Percentiles rank a stretch among this genome's conserved stretches.
Evolutionary conservation across 2,113 vertebrate genomes (phyloP).

Genomic region (Pterocles burchelli): DNA sequence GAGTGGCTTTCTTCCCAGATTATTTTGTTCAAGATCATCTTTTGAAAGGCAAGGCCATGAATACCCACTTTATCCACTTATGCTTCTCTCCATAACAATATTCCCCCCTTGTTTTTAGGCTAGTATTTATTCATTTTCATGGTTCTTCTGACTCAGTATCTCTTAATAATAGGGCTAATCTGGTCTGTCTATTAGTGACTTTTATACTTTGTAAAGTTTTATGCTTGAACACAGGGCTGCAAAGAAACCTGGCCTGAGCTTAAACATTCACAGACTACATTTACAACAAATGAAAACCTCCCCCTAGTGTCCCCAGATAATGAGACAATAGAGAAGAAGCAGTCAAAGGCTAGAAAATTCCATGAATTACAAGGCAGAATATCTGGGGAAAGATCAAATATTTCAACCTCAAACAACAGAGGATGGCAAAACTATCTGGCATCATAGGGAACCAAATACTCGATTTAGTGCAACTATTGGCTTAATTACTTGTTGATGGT

Average conservation of each 20-base stretch:
- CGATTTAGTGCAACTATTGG: not conserved
- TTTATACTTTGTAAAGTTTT: not conserved
- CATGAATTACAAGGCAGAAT: not conserved
- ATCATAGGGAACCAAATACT: not conserved
- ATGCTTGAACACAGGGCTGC: not conserved
- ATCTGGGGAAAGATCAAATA: not conserved
- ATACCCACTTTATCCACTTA: not conserved
- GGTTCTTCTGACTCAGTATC: not conserved
- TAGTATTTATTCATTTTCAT: not conserved
- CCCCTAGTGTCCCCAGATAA: not conserved
- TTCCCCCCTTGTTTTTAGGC: not conserved
- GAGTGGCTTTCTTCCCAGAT: not conserved
- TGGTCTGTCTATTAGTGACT: not conserved
- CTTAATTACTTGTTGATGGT: not conserved
- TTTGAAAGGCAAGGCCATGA: not conserved
- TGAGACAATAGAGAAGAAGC: not conserved
- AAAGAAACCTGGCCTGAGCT: not conserved
- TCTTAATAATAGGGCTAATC: not conserved
- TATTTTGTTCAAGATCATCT: not conserved
- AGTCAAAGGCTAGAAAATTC: not conserved
- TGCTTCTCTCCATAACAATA: not conserved
- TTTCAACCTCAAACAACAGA: not conserved
- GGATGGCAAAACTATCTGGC: conserved; percentile 11
- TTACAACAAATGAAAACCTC: not conserved
- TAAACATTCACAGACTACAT: not conserved